Base-by-base conservation (phyloP, 2,113 vertebrate genomes). In the Oryzias melastigma region DNA sequence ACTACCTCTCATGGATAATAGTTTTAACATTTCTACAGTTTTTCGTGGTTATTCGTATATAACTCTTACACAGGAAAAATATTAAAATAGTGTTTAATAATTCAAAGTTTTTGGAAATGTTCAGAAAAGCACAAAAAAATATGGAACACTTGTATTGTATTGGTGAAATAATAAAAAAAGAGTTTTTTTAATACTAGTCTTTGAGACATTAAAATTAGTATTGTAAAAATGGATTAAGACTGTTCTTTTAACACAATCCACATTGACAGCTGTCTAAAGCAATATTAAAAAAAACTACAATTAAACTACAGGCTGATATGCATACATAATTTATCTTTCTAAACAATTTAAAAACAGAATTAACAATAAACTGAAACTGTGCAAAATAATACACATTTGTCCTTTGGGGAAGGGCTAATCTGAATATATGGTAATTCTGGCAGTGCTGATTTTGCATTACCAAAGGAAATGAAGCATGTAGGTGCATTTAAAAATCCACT, bases 1-100 rank as follows among this genome's bases (percentile, higher is more conserved):
- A 88, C 90, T 76, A 75, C 77, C 80, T 89, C 85, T 84, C 65
- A 66, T 75, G 78, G 86, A 89, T 88, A 83, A 87, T 87, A 87
- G 87, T 85, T 85, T 87, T 8, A 77, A 88, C 84, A 73, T 76
- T 78, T 12, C 8, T 10, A 35, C 35, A 2, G 10, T 10, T 35
- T 13, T 35, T 77, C 82, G 90, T 86, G 89, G 91, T 91, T 82
- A 89, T 91, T 90, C 68, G 91, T 88, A 76, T 91, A 89, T 90
- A 91, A 91, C 90, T 87, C 69, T 69, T 73, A 73, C 65, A 41
- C 61, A 65, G 66, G 82, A 83, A 88, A 90, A 82, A 85, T 75
- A 86, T 82, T 68, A 68, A 82, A 79, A 78, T 80, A 73, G 76
- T 78, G 40, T 65, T 91, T 70, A 92, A 91, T 91, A 87, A 89